Percentiles rank a stretch among this genome's conserved stretches.
These are phyloP conservation scores for Conger conger DNA, from an alignment of 2,113 vertebrate genomes.

Conservation along the genomic window DNA sequence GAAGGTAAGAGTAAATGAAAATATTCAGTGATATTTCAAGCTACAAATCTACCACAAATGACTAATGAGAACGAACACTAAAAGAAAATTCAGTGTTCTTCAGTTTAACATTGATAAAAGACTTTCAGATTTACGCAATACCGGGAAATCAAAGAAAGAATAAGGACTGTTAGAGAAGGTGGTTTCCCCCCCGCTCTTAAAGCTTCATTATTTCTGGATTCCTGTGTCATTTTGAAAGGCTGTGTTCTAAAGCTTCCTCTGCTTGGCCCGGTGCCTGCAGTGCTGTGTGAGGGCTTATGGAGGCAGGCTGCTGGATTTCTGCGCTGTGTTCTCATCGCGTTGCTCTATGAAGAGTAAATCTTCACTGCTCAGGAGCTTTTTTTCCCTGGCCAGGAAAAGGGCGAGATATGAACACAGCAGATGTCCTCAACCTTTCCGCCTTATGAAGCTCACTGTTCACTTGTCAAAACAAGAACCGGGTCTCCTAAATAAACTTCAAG, in stretches of 20 bases:
- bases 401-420: background rate
- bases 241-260: background rate
- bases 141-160: no score
- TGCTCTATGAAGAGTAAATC: background rate
- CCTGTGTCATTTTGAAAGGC: background rate
- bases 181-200: no score
- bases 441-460: slow-evolving; percentile 1
- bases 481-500: background rate
- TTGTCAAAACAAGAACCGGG: background rate
- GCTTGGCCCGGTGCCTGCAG: background rate
- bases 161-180: no score
- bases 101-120: no score
- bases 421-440: background rate
- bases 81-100: background rate
- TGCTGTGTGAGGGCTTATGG: background rate
- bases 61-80: no score
- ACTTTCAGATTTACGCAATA: no score
- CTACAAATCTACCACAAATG: background rate
- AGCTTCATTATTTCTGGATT: background rate
- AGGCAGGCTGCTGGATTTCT: background rate
- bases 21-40: background rate
- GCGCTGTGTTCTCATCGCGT: background rate
- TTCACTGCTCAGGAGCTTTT: background rate
- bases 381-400: background rate
- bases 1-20: background rate